Base-by-base conservation (phyloP, 2,888 invertebrate genomes). In the Drosophila sordidula region DNA sequence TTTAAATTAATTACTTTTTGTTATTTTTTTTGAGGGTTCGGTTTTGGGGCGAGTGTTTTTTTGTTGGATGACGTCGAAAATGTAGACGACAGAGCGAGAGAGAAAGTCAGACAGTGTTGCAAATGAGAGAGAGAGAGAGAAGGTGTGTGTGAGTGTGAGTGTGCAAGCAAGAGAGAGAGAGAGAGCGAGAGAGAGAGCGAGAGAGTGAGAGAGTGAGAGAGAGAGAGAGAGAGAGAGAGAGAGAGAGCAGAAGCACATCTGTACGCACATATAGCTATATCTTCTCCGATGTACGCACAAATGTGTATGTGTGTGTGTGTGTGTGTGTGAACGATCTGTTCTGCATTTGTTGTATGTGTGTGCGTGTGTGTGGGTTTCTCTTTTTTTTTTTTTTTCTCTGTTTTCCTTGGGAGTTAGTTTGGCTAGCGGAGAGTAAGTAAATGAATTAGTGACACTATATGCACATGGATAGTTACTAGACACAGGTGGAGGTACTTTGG, bases 31-130 rank as follows among this genome's bases (percentile, higher is more conserved):
- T 42, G 42, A 72, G 42, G 63, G 52, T 66, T 61, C 49, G 61
- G 68, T 76, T 76, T 50, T 26, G 52, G 47, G 22, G 26, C 49
- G 32, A 50, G 58, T 64, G 49, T 62, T 25, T 16, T 16, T 18
- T 66, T 70, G 72, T 69, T 70, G 41, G 38, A 65, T 49, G 57
- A 58, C 67, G 75, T 26, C 50, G 22, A 18, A 63, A 32, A 9
- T 46, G 41, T 56, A 57, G 26, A 29, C 62, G 62, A 61, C 38
- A 58, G 44, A 67, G 44, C 65, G 42, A 65, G 45, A 49, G 54
- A 65, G 52, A 18, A 14, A 59, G 41, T 29, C 6, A 58, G 32
- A 61, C 41, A 67, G 39, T 38, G 8, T 38, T 38, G 12, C 12
- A 18, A 14, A 26, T 14, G 45, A 36, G 22, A 54, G 25, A 55